Conservation (phyloP, 2,888 invertebrate species). For the Choreutis nemorana region DNA sequence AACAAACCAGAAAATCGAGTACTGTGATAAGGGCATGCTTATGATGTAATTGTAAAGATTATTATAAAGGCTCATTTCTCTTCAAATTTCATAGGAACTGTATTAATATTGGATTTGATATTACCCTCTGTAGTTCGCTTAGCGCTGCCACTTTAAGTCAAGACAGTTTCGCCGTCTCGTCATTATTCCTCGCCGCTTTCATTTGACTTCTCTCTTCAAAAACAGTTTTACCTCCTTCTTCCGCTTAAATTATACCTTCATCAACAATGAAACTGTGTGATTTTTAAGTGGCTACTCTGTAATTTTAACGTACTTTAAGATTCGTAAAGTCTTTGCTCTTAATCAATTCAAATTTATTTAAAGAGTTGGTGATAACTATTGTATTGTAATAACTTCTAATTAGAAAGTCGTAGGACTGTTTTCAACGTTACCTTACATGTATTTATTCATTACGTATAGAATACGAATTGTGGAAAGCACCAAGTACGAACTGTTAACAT, state of each 20-base stretch:
- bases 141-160: constrained; percentile 33
- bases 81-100: constrained; percentile 32
- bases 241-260: constrained; percentile 1
- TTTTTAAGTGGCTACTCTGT: constrained; percentile 45
- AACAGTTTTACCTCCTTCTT: constrained; percentile 6
- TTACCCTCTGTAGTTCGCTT: constrained; percentile 60
- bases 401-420: constrained; percentile 22
- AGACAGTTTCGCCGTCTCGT: no score
- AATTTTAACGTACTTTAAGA: constrained; percentile 28
- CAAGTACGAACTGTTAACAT: constrained; percentile 35
- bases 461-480: constrained; percentile 40
- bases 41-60: constrained; percentile 45
- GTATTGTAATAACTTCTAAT: constrained; percentile 27
- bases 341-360: constrained; percentile 24
- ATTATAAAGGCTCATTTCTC: constrained; percentile 25
- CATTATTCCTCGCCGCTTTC: constrained; percentile 8
- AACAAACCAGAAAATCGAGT: constrained; percentile 36
- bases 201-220: constrained; percentile 9
- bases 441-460: constrained; percentile 20
- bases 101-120: constrained; percentile 46
- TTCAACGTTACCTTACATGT: background rate
- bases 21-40: constrained; percentile 62
- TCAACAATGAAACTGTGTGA: constrained; percentile 25
- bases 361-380: constrained; percentile 35
- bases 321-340: constrained; percentile 30